Percentiles rank a stretch among this genome's conserved stretches.
phyloP scores from a whole-genome alignment of 1,140 invertebrate genomes.

The Brachionus calyciflorus region DNA sequence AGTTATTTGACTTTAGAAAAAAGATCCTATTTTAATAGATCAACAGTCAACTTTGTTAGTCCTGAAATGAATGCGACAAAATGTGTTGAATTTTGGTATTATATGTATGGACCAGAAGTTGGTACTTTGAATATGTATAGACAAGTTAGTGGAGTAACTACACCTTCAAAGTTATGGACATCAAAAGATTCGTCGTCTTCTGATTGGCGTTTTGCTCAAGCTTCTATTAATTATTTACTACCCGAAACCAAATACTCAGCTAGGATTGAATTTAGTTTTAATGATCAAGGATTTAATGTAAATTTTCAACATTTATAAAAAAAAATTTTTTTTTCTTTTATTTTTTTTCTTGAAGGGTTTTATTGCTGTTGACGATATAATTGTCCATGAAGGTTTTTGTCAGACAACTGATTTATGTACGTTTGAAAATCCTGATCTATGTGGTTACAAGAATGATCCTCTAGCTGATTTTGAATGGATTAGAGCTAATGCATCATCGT shows the following conservation, averaged over 20 bases:
- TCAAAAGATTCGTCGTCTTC: not conserved
- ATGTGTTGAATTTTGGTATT: constrained; percentile 46
- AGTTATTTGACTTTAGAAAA: constrained; percentile 50
- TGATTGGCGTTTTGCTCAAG: constrained; percentile 10
- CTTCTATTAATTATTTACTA: constrained; percentile 19
- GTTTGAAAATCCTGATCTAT: constrained; percentile 27
- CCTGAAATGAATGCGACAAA: constrained; percentile 32
- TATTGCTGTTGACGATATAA: constrained; percentile 22
- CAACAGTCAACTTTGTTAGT: constrained; percentile 12
- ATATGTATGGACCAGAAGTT: constrained; percentile 27
- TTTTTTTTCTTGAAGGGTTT: constrained; percentile 31
- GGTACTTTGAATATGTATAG: not conserved
- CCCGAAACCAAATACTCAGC: not conserved
- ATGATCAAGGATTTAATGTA: constrained; percentile 5
- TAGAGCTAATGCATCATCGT: not conserved
- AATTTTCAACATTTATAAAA: not conserved
- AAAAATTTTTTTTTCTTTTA: not conserved
- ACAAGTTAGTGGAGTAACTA: too few relatives aligned
- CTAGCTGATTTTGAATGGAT: constrained; percentile 20
- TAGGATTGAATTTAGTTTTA: constrained; percentile 3
- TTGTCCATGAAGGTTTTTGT: constrained; percentile 32
- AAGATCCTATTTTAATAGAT: not conserved
- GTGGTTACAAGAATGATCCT: constrained; percentile 36
- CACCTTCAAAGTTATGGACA: not conserved
- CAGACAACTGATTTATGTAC: constrained; percentile 24